Percentiles rank a stretch among this genome's conserved stretches.
These are phyloP conservation scores for human (Homo sapiens) DNA, from an alignment of 2,113 vertebrate species.

Conservation along the genomic window GRCh38 chr9:5974001-5974500, in stretches of 20 bases:
- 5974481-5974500: neutral
- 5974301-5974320: neutral
- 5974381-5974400: neutral
- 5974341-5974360: neutral
- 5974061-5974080: neutral
- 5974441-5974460: constrained; percentile 18
- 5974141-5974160: neutral
- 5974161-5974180: neutral
- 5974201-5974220: constrained; percentile 1
- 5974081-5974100: neutral
- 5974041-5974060: neutral
- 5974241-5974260: neutral
- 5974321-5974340: neutral
- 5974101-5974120: neutral
- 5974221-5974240: neutral
- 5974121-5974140: neutral
- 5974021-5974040: constrained; percentile 23
- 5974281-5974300: neutral
- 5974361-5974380: neutral
- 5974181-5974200: neutral
- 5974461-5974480: neutral
- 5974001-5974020: neutral
- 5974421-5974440: neutral
- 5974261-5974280: neutral
- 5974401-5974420: neutral